These are phyloP conservation scores for Sepioteuthis lessoniana DNA, from an alignment of 2,888 invertebrate species.

Conservation along the genomic window DNA sequence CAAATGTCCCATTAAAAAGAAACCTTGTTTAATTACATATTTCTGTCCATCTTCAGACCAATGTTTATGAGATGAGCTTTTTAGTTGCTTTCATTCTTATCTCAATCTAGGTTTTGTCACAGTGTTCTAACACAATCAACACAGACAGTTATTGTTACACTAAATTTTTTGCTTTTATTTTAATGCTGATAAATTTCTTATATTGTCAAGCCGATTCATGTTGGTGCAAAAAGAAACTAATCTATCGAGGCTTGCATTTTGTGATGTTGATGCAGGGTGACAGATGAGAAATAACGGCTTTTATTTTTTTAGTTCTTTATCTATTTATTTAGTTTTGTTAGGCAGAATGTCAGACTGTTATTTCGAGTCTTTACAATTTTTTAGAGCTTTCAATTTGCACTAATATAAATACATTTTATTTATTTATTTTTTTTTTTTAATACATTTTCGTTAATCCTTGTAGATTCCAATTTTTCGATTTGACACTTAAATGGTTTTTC, in stretches of 20 bases:
- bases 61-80: no score
- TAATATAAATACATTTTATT: no score
- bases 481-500: no score
- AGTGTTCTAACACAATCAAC: not conserved
- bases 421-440: no score
- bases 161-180: not conserved
- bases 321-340: not conserved
- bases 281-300: not conserved
- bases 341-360: not conserved
- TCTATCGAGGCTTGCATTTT: not conserved
- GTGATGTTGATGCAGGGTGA: not conserved
- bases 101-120: not conserved
- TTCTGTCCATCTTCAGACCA: no score
- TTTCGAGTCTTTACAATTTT: not conserved
- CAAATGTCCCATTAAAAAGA: no score
- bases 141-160: not conserved
- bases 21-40: no score
- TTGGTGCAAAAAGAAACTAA: not conserved
- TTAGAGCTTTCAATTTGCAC: not conserved
- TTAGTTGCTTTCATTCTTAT: no score
- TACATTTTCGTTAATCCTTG: no score
- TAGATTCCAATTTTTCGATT: no score
- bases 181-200: not conserved
- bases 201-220: not conserved
- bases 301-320: not conserved